phyloP scores from a whole-genome alignment of 2,113 vertebrate species.

The Donacobius atricapilla region DNA sequence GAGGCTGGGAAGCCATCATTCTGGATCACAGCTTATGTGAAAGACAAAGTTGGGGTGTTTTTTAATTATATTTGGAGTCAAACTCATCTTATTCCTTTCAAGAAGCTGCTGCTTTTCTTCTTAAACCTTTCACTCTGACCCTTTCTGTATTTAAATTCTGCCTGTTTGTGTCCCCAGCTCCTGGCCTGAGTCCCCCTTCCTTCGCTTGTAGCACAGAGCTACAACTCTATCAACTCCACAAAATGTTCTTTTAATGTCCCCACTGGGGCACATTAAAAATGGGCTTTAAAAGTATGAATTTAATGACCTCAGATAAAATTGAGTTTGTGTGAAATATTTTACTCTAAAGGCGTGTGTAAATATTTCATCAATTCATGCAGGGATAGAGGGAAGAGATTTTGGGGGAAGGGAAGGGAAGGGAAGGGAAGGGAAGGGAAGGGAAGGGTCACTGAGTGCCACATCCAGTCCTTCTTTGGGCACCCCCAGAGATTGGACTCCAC shows the following conservation, averaged over 20 bases:
- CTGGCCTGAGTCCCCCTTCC: not conserved
- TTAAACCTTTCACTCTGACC: not conserved
- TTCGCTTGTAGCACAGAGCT: not conserved
- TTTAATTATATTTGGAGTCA: not conserved
- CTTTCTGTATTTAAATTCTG: not conserved
- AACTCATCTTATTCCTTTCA: not conserved
- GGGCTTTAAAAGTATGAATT: not conserved
- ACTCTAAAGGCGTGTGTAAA: not conserved
- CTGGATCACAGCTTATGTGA: not conserved
- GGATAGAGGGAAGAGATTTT: not conserved
- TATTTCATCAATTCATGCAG: not conserved
- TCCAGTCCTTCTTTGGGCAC: not conserved
- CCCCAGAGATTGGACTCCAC: not conserved
- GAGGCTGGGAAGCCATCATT: not conserved
- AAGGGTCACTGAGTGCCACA: not conserved
- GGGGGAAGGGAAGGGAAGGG: not conserved
- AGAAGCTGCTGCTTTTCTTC: not conserved
- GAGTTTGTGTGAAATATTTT: accelerated
- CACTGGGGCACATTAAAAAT: not conserved
- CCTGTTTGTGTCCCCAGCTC: not conserved
- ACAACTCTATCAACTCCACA: not conserved
- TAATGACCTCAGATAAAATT: not conserved
- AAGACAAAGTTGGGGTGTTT: not conserved
- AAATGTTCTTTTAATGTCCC: not conserved
- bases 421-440: not conserved